Evolutionary conservation across 2,113 vertebrate species (phyloP).

Genomic region (Dromas ardeola): DNA sequence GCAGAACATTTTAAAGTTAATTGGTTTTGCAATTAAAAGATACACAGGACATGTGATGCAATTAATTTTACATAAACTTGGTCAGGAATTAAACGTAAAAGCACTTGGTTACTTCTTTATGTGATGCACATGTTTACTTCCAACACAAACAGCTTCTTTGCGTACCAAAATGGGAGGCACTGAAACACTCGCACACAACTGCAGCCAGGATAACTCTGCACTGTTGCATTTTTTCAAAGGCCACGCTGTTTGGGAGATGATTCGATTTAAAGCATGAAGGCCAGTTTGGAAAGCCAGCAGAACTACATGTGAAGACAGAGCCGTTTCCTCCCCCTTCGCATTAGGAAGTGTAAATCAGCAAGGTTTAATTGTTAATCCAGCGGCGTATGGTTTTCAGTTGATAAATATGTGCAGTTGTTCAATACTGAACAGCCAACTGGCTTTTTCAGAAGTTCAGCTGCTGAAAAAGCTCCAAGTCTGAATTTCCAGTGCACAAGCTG

Average conservation of each 20-base stretch:
- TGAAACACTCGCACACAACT: not conserved
- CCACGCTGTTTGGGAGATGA: not conserved
- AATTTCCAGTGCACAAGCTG: not conserved
- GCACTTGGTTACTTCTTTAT: not conserved
- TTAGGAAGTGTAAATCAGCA: not conserved
- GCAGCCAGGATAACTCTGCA: not conserved
- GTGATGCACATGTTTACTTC: not conserved
- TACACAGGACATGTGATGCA: constrained; percentile 19
- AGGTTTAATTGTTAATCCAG: not conserved
- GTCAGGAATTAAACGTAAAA: constrained; percentile 2
- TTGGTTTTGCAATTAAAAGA: constrained; percentile 64
- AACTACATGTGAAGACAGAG: not conserved
- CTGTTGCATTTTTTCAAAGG: not conserved
- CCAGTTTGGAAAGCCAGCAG: not conserved
- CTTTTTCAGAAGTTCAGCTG: not conserved
- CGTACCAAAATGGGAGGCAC: not conserved
- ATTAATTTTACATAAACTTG: constrained; percentile 50
- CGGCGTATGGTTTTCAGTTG: not conserved
- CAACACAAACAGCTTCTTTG: not conserved
- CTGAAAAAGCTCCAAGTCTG: not conserved
- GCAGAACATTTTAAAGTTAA: constrained; percentile 63
- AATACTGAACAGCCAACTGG: not conserved
- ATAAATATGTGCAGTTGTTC: not conserved
- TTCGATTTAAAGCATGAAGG: not conserved
- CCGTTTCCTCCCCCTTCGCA: not conserved